A percentile compares a stretch with the other conserved stretches of the same genome.
Conservation (phyloP, 2,113 vertebrate genomes). For the Scortum barcoo region DNA sequence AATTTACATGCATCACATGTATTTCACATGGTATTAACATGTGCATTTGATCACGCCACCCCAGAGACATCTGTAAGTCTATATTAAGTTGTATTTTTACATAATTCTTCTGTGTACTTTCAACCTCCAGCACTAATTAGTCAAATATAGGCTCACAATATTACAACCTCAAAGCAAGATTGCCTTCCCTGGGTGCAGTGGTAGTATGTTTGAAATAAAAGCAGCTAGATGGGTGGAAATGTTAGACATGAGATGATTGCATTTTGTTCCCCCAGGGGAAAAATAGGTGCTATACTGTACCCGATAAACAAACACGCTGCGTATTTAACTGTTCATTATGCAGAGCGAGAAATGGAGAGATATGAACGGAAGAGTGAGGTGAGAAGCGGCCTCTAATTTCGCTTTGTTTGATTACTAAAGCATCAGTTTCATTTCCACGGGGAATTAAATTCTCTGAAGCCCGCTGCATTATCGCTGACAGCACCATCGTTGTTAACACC, state of each 20-base stretch:
- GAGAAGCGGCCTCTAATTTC: constrained; percentile 34
- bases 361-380: constrained; percentile 34
- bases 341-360: constrained; percentile 16
- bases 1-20: too few species aligned
- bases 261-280: constrained; percentile 20
- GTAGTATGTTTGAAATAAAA: constrained; percentile 42
- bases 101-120: background rate
- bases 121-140: constrained; percentile 3
- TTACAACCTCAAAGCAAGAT: constrained; percentile 13
- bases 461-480: constrained; percentile 29
- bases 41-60: too few species aligned
- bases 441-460: constrained; percentile 31
- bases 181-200: constrained; percentile 11
- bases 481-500: constrained; percentile 24
- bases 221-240: constrained; percentile 24
- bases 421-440: constrained; percentile 37
- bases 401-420: constrained; percentile 58
- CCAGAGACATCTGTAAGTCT: background rate
- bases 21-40: background rate
- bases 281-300: background rate
- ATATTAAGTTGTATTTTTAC: background rate
- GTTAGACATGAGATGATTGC: constrained; percentile 54
- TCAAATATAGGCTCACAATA: constrained; percentile 5
- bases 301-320: constrained; percentile 49
- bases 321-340: constrained; percentile 37